These are phyloP conservation scores for Xiphophorus couchianus DNA, from an alignment of 2,113 vertebrate genomes.

Conservation along the genomic window DNA sequence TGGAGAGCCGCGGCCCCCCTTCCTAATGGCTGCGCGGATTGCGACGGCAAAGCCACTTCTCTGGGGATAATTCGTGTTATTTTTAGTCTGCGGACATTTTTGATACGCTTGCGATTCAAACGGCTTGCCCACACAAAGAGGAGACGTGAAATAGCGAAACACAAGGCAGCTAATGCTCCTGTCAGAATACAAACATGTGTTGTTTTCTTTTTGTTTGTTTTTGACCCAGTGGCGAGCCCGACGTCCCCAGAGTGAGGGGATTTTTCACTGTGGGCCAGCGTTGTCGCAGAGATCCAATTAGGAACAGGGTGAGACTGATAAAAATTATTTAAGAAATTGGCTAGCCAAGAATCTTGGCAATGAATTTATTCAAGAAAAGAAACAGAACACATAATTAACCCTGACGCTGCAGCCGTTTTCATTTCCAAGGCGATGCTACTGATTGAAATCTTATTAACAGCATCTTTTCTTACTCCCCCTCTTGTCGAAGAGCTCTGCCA, in stretches of 20 bases:
- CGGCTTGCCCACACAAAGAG: background rate
- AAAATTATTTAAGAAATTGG: background rate
- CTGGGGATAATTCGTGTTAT: no score
- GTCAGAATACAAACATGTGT: background rate
- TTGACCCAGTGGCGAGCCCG: background rate
- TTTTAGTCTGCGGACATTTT: background rate
- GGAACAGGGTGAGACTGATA: no score
- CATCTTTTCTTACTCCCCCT: background rate
- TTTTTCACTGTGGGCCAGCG: background rate
- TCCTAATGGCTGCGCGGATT: background rate
- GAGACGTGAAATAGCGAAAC: background rate
- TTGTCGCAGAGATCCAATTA: background rate
- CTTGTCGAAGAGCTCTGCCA: background rate
- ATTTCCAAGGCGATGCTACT: background rate
- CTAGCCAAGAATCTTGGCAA: background rate
- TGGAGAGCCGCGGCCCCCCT: background rate
- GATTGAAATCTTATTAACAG: conserved; percentile 4
- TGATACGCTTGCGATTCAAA: background rate
- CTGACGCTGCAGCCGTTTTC: background rate
- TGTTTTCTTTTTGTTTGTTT: background rate
- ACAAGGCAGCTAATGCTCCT: background rate
- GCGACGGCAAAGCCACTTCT: no score
- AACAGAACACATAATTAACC: background rate
- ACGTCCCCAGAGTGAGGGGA: background rate
- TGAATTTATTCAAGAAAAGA: background rate